A percentile compares a stretch with the other conserved stretches of the same genome.
These are phyloP conservation scores for Excalfactoria chinensis DNA, from an alignment of 2,113 vertebrate genomes.

Conservation along the genomic window DNA sequence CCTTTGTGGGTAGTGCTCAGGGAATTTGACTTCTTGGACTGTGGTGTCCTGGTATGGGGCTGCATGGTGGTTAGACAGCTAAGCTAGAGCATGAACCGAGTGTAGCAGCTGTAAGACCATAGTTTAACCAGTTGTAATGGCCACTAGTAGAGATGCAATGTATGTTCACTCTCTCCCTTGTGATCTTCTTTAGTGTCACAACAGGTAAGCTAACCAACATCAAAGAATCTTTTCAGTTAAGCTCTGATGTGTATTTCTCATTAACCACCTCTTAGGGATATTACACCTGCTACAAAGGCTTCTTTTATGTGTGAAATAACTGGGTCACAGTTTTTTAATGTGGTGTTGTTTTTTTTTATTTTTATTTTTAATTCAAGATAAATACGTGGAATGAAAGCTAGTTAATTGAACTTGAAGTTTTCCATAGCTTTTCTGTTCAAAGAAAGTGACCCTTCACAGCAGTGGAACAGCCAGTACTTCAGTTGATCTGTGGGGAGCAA, in stretches of 20 bases:
- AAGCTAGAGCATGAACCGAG: background rate
- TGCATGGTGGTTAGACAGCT: background rate
- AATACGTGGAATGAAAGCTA: background rate
- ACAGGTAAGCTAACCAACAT: slow-evolving; percentile 22
- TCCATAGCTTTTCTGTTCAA: background rate
- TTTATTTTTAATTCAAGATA: background rate
- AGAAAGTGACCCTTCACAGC: background rate
- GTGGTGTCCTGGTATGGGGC: background rate
- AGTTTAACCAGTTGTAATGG: background rate
- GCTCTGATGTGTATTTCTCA: slow-evolving; percentile 22
- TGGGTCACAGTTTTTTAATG: slow-evolving; percentile 25
- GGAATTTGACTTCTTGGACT: accelerated
- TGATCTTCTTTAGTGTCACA: background rate
- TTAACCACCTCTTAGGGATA: slow-evolving; percentile 49
- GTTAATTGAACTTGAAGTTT: background rate
- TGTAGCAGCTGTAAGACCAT: accelerated
- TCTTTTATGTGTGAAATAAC: slow-evolving; percentile 56
- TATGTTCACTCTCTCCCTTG: background rate
- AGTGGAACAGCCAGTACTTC: background rate
- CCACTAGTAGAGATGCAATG: background rate
- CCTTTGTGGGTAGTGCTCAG: background rate
- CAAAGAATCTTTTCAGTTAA: slow-evolving; percentile 27
- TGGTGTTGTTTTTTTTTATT: background rate
- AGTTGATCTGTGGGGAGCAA: background rate
- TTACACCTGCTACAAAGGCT: slow-evolving; percentile 51